Conservation (phyloP, 2,888 invertebrate species). For the Macaria liturata region DNA sequence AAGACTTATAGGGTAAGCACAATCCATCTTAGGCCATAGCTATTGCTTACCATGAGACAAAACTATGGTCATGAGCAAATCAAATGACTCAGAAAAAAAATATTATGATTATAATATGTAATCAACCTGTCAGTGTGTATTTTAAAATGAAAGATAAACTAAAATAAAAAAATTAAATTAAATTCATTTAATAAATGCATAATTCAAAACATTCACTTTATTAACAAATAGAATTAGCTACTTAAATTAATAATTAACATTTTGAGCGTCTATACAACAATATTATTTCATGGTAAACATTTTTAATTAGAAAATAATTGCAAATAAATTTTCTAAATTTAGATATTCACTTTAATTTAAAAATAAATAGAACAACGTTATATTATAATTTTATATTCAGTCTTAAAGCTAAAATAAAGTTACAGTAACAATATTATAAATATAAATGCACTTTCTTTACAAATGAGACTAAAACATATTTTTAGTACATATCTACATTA, state of each 20-base stretch:
- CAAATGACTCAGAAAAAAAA: no score
- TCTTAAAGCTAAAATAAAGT: slow-evolving; percentile 55
- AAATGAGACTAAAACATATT: slow-evolving; percentile 47
- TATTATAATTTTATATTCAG: slow-evolving; percentile 45
- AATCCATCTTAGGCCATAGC: no score
- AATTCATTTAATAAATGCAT: slow-evolving; percentile 68
- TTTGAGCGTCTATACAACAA: slow-evolving; percentile 39
- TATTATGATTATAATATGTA: no score
- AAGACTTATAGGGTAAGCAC: no score
- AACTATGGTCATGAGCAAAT: no score
- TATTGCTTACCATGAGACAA: no score
- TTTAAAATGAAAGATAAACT: no score
- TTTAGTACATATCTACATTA: slow-evolving; percentile 36
- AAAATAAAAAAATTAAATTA: slow-evolving; percentile 42
- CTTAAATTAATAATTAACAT: slow-evolving; percentile 35
- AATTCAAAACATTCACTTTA: slow-evolving; percentile 50
- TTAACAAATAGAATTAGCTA: slow-evolving; percentile 45
- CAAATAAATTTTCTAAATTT: background rate
- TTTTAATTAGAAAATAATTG: slow-evolving; percentile 15
- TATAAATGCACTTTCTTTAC: slow-evolving; percentile 69
- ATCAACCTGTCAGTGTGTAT: no score
- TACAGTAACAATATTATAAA: slow-evolving; percentile 63
- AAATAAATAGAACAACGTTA: background rate
- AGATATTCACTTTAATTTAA: background rate
- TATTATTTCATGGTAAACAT: slow-evolving; percentile 29